Base-by-base conservation (phyloP, 2,888 invertebrate species). In the Agrotis ipsilon region DNA sequence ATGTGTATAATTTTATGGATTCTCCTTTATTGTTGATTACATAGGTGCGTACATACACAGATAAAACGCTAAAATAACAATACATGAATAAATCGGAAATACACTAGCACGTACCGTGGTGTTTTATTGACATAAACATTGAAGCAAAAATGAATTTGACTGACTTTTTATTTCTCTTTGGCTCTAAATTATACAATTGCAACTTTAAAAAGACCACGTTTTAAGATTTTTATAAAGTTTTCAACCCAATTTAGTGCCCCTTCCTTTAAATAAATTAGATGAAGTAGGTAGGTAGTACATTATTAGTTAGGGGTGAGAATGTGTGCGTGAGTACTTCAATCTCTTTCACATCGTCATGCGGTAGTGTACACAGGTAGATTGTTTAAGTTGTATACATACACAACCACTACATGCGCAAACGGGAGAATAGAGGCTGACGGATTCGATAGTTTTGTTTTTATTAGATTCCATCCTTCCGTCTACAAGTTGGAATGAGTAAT, bases 381-480 rank as follows among this genome's bases (percentile, higher is more conserved):
- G 32, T 69, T 3, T 32, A 32, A 49, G 24, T 19, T 55, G 70
- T 81, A 81, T 72, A 82, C 75, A 67, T 62, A 75, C 84, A 83
- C 83, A 80, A 74, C 87, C 84, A 87, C 87, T 90, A 90, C 91
- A 89, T 87, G 87, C 83, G 80, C 81, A 88, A 72, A 82, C 45
- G 66, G 82, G 80, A 86, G 88, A 85, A 83, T 83, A 85, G 87
- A 86, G 81, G 82, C 85, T 86, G 88, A 83, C 83, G 81, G 86
- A 86, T 86, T 83, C 83, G 83, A 89, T 89, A 87, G 87, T 86
- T 88, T 88, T 92, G 91, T 92, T 93, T 92, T 92, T 92, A 91
- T 92, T 90, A 90, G 88, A 93, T 93, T 91, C 92, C 93, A 90
- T 91, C 89, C 86, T 88, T 88, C 89, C 86, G 86, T 88, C 84